Evolutionary conservation across 1,140 invertebrate genomes (phyloP), one percentile per base, ranked within the genome.

Genomic region (Lethocerus indicus): DNA sequence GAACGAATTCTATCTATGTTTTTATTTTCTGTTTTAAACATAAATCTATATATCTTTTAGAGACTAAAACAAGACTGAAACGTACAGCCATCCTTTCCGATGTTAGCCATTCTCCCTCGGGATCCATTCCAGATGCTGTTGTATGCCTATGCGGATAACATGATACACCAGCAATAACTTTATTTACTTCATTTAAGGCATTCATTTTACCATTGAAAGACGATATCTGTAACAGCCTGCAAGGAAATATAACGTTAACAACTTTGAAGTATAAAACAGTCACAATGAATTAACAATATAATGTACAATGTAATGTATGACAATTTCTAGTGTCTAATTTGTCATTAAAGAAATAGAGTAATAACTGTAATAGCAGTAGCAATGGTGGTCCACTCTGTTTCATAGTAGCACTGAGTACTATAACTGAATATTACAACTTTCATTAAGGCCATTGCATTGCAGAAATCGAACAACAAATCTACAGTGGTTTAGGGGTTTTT

Each of bases 121-220:
- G 74, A 41, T 81, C 73, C 43, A 76, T 62, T 39, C 70, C 69
- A 14, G 50, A 20, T 39, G 58, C 54, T n/a, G n/a, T n/a, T n/a
- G n/a, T n/a, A 60, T 81, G 79, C 51, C 75, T 70, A 66, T 76
- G 76, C 9, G 87, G 79, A 66, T 90, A 89, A 62, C 88, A 90
- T 41, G 81, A 81, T 32, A 93, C 87, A 61, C 81, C 86, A 24
- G 83, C 81, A 40, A 96, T 91, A 24, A 96, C 86, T 74, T 96
- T 95, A 68, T 98, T 98, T 29, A 98, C 89, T 76, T 98, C 94
- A 69, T 97, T 97, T 28, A 98, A 70, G 25, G 93, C 92, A 65
- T 94, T 96, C 94, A 98, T 98, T 72, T 97, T 97, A 9, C 93
- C 92, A 71, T 97, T 97, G 62, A 96, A 98, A 32, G 91, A 96